Base-by-base conservation (phyloP, 2,888 invertebrate species). In the Gymnoscelis rufifasciata region DNA sequence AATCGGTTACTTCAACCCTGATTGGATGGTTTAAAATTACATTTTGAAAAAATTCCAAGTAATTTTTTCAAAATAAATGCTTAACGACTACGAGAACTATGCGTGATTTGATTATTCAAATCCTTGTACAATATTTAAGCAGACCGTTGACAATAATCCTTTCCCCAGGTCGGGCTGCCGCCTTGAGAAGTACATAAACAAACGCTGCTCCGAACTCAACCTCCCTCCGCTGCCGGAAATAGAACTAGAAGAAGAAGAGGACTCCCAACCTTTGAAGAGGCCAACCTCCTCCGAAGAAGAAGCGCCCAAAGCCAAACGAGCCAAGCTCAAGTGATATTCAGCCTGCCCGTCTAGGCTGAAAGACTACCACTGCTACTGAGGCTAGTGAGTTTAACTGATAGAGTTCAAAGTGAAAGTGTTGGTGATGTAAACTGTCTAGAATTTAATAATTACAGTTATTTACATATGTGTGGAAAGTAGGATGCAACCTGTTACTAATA, bases 81-180 rank as follows among this genome's bases (percentile, higher is more conserved):
- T n/a, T n/a, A n/a, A n/a, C n/a, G n/a, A n/a, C n/a, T n/a, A n/a
- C n/a, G n/a, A n/a, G n/a, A n/a, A n/a, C n/a, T n/a, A n/a, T n/a
- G n/a, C n/a, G n/a, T n/a, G n/a, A n/a, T n/a, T n/a, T n/a, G n/a
- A n/a, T n/a, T n/a, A n/a, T n/a, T n/a, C n/a, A n/a, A n/a, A n/a
- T n/a, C n/a, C n/a, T n/a, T n/a, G n/a, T n/a, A n/a, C n/a, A n/a
- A n/a, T n/a, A n/a, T n/a, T n/a, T n/a, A n/a, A n/a, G n/a, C n/a
- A n/a, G n/a, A n/a, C n/a, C n/a, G n/a, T n/a, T n/a, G n/a, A n/a
- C n/a, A n/a, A n/a, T n/a, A n/a, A n/a, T n/a, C n/a, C n/a, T n/a
- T n/a, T n/a, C n/a, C n/a, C 78, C 82, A 96, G 96, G 73, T 93
- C 94, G 68, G 96, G 96, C 40, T 88, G 88, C 58, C 88, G 91